Evolutionary conservation across 2,888 invertebrate genomes (phyloP).

Genomic region (Himalopsyche tibetana): DNA sequence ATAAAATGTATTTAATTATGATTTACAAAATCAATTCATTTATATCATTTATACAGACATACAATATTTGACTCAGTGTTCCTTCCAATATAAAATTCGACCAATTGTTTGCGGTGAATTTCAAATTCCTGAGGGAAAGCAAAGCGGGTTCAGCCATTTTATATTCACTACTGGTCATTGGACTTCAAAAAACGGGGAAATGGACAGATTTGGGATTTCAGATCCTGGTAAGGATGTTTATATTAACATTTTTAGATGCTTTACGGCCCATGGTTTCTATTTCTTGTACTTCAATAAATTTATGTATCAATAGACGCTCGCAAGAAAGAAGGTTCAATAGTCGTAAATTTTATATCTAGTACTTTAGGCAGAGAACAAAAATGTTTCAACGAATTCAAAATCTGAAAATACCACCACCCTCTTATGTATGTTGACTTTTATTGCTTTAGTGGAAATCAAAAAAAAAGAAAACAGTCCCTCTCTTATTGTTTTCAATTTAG

Average conservation of each 20-base stretch:
- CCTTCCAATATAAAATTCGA: neutral
- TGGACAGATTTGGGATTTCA: slow-evolving; percentile 37
- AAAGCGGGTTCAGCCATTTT: slow-evolving; percentile 10
- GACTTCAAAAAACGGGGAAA: slow-evolving; percentile 38
- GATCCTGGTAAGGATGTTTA: slow-evolving; percentile 27
- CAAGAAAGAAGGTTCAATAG: neutral
- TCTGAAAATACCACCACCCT: too few species aligned
- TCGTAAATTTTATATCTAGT: too few species aligned
- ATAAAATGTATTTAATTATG: too few species aligned
- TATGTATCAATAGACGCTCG: slow-evolving; percentile 23
- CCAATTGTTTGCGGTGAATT: neutral
- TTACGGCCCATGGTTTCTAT: neutral
- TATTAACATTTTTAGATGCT: slow-evolving; percentile 30
- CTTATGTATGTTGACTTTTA: too few species aligned
- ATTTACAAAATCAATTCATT: too few species aligned
- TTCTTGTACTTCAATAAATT: slow-evolving; percentile 3
- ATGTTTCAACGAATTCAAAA: too few species aligned
- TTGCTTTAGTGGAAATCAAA: too few species aligned
- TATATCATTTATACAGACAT: too few species aligned
- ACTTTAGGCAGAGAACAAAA: too few species aligned
- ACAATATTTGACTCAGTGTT: too few species aligned
- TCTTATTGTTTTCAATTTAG: too few species aligned
- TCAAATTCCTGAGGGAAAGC: slow-evolving; percentile 14
- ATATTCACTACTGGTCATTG: slow-evolving; percentile 38
- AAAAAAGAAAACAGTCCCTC: too few species aligned